Base-by-base conservation (phyloP, 2,113 vertebrate species). In the Chaenogobius annularis region DNA sequence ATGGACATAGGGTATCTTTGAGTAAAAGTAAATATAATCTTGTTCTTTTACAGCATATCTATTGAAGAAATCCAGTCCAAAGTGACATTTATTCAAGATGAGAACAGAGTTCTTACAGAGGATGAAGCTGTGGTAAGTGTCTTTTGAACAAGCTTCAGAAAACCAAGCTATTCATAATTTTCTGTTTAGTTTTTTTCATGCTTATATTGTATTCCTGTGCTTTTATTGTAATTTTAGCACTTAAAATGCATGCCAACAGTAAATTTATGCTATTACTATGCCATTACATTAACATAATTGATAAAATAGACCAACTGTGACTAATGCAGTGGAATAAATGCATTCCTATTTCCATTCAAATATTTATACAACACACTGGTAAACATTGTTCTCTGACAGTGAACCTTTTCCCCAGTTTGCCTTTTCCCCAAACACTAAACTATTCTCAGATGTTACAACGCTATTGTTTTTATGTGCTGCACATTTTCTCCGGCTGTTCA, bases 51-150 rank as follows among this genome's bases (percentile, higher is more conserved):
- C 80, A 90, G 87, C 46, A 26, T 91, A 65, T 83, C 90, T 4
- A 83, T 85, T 70, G 88, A 90, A 47, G 90, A 92, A 81, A 68
- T 92, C 76, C 86, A 87, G 80, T 83, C 84, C 55, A 85, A 83
- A 50, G 74, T 91, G 78, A 72, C 79, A 19, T 65, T 78, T 7
- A 11, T 83, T 13, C 81, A 72, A 0, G 81, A 88, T 61, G 83
- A 87, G 48, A 73, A 81, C 63, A 75, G 63, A 44, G 26, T 74
- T 64, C 79, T 90, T 13, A 82, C 87, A n/a, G 81, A 87, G 46
- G 84, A 84, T 15, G 86, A 91, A 74, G 90, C 85, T 2, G 15
- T 76, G 83, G 91, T 92, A 55, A 90, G 90, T 84, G 63, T 5
- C 66, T 75, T 58, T 74, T 74, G 47, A 63, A 72, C 75, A 58